Evolutionary conservation across 2,888 invertebrate genomes (phyloP), one percentile per base, ranked within the genome.

Genomic region (Pimpla rufipes): DNA sequence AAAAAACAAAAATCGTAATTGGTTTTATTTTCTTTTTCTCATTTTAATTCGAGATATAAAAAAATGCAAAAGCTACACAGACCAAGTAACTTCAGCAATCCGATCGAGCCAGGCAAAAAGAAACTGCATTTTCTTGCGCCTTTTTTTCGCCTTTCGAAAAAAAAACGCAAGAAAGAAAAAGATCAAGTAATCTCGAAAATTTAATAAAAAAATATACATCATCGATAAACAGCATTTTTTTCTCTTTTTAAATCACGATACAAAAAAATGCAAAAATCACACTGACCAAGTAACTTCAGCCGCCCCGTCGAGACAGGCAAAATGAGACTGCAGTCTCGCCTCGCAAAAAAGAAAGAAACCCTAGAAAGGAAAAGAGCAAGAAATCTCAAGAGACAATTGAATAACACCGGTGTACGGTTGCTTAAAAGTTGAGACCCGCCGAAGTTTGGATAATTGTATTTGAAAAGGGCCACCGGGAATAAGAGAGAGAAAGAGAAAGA

Each of bases 371-470:
- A 55, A 55, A 21, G 37, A 35, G 35, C 29, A 6, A 35, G 37
- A 16, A 59, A 37, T 37, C 35, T 62, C 7, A 1, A 11, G 40
- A 62, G 62, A 73, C 57, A 73, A 73, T 73, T 57, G 59, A 73
- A 73, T 73, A 59, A 59, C 45, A 59, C 57, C 16, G 35, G 16
- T 78, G 73, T 59, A 55, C 68, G 42, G 40, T 73, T 52, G 42
- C 42, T 52, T 37, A 50, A 73, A 73, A 73, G 73, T 73, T 59
- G 57, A 73, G 45, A 29, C 42, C 29, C 13, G n/a, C 57, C 13
- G 42, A 83, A 71, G 50, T 79, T 79, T 23, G 57, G 57, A 76
- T 71, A 83, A 79, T 83, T 76, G 66, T 71, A 76, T 79, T 64
- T 47, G 47, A 79, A 79, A 73, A 75, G 71, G 57, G n/a, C 75